Base-by-base conservation (phyloP, 2,113 vertebrate genomes). In the Ammodytes dubius region DNA sequence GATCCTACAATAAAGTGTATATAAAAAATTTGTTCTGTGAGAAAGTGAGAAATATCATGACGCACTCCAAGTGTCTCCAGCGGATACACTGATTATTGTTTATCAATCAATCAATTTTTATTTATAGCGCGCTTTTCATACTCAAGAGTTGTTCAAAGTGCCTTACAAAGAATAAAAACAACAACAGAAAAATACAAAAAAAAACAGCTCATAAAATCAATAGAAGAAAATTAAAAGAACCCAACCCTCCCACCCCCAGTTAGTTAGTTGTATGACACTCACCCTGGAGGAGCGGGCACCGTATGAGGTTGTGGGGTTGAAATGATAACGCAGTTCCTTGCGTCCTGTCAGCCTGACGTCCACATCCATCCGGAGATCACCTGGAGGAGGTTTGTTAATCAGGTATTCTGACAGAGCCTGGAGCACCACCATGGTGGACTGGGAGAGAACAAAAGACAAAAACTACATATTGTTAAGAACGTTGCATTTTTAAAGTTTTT, bases 381-480 rank as follows among this genome's bases (percentile, higher is more conserved):
- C 7, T 0, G 87, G 4, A 5, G 90, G 77, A 2, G 93, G 92
- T 11, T 59, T 82, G 15, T 65, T 77, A 17, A 93, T 27, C 27
- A 92, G 73, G 84, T 94, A 96, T 80, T 90, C 90, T 0, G 94
- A 94, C 77, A 96, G 88, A 1, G 94, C 95, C 75, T 96, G 95
- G 1, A 95, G 90, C 5, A 95, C 95, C 63, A 96, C 94, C 84
- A 95, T 89, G 1, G 95, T 96, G 85, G 95, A 90, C 95, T 96
- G 81, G 27, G 6, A 61, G 49, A 43, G 13, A 14, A 27, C 42
- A 74, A 11, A 11, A 5, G 9, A 6, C 2, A 6, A 2, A 59
- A 7, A 27, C 2, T 1, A 58, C 7, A 19, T 56, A n/a, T 13
- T 10, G 13, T 27, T 27, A 6, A 49, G 56, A 4, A 60, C 14